These are phyloP conservation scores for Arvicanthis niloticus DNA, from an alignment of 2,113 vertebrate genomes.

Conservation along the genomic window DNA sequence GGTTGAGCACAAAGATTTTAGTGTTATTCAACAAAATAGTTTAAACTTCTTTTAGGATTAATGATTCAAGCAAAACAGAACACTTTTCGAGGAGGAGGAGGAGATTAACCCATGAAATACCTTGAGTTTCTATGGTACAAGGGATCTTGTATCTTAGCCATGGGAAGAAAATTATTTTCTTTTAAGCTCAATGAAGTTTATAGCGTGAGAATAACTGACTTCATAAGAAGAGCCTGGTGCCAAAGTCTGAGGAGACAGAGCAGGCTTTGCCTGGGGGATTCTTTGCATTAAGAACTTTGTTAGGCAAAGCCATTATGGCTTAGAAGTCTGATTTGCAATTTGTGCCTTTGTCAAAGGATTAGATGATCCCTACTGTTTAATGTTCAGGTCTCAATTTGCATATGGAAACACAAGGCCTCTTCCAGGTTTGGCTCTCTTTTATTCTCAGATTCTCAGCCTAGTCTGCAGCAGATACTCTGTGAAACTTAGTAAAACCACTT, in stretches of 20 bases:
- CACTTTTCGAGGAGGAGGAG: neutral
- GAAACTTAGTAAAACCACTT: constrained; percentile 59
- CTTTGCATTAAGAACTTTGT: constrained; percentile 69
- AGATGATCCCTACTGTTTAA: constrained; percentile 43
- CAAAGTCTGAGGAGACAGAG: constrained; percentile 54
- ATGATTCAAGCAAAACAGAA: constrained; percentile 48
- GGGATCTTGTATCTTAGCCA: neutral
- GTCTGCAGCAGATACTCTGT: constrained; percentile 50
- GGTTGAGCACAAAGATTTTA: constrained; percentile 81
- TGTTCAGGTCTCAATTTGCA: constrained; percentile 65
- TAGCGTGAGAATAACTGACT: constrained; percentile 38
- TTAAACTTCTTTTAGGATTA: constrained; percentile 65
- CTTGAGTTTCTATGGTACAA: neutral
- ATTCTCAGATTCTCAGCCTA: constrained; percentile 50
- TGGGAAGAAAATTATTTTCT: constrained; percentile 20
- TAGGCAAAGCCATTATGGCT: constrained; percentile 73
- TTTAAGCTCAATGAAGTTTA: constrained; percentile 38
- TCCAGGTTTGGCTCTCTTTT: neutral
- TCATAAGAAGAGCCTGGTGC: neutral
- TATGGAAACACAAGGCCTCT: constrained; percentile 33
- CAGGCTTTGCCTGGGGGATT: neutral
- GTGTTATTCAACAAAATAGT: constrained; percentile 79
- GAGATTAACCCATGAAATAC: constrained; percentile 4
- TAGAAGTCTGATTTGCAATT: constrained; percentile 63
- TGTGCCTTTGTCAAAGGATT: constrained; percentile 59